phyloP scores from a whole-genome alignment of 2,797 vertebrate species.

The Valencia hispanica region DNA sequence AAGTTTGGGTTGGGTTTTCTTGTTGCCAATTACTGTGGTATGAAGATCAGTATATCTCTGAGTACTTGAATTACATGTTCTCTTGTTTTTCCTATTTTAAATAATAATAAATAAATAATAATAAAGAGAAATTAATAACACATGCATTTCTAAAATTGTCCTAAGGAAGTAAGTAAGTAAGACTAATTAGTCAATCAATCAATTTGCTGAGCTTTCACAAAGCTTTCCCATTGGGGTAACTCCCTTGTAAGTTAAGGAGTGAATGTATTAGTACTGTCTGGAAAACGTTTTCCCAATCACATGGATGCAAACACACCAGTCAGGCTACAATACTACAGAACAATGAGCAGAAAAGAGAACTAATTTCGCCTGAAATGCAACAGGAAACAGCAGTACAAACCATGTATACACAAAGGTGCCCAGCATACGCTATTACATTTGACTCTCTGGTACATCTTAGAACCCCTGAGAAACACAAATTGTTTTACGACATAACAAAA shows the following conservation, averaged over 20 bases:
- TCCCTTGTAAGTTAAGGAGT: constrained; percentile 46
- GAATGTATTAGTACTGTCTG: constrained; percentile 54
- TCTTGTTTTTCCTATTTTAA: not conserved
- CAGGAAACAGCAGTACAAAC: constrained; percentile 31
- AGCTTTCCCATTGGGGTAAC: constrained; percentile 57
- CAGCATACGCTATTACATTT: constrained; percentile 17
- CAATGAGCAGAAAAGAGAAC: constrained; percentile 24
- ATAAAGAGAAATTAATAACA: too few species aligned
- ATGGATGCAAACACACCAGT: constrained; percentile 7
- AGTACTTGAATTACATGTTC: not conserved
- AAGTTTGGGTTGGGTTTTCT: too few species aligned
- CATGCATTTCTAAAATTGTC: too few species aligned
- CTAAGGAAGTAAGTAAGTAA: too few species aligned
- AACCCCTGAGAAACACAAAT: constrained; percentile 45
- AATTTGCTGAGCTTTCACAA: not conserved
- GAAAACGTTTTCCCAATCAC: constrained; percentile 49
- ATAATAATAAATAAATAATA: too few species aligned
- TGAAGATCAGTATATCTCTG: too few species aligned
- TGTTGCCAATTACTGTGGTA: too few species aligned
- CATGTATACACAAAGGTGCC: constrained; percentile 19
- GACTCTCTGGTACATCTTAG: constrained; percentile 26
- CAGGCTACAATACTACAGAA: constrained; percentile 11
- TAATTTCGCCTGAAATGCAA: constrained; percentile 34
- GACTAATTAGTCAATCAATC: not conserved
- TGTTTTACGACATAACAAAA: constrained; percentile 48